Conservation (phyloP, 2,113 vertebrate species). For the Actinemys pallida region DNA sequence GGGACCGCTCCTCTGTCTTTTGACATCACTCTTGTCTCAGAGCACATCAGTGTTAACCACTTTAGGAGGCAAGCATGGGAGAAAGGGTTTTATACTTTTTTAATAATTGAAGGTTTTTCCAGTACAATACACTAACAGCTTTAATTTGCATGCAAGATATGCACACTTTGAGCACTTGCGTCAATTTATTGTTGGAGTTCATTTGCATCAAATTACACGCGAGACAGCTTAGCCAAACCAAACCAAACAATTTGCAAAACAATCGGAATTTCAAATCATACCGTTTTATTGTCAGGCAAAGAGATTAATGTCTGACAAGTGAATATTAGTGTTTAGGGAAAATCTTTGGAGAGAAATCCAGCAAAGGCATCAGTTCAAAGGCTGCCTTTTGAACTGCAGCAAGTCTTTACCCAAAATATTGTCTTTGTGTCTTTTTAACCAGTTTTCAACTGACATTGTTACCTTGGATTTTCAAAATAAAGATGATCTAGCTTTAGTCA, state of each 20-base stretch:
- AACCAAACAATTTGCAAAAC: not conserved
- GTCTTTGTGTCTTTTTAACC: not conserved
- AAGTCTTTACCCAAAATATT: not conserved
- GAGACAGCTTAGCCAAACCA: constrained; percentile 14
- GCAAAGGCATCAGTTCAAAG: not conserved
- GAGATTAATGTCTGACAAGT: not conserved
- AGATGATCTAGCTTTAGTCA: not conserved
- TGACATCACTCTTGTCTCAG: not conserved
- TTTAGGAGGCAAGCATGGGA: not conserved
- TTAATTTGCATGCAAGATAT: constrained; percentile 50
- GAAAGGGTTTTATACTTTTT: not conserved
- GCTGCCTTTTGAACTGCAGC: not conserved
- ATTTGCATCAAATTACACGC: constrained; percentile 28
- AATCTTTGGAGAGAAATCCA: not conserved
- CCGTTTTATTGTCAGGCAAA: not conserved
- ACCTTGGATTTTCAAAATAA: not conserved
- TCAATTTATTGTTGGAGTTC: constrained; percentile 11
- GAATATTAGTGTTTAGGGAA: not conserved
- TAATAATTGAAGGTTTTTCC: constrained; percentile 37
- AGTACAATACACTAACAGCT: not conserved
- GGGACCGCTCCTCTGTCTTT: not conserved
- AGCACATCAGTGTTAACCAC: constrained; percentile 21
- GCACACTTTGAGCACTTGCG: not conserved
- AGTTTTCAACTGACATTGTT: not conserved
- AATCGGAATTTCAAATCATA: constrained; percentile 15